Base-by-base conservation (phyloP, 2,113 vertebrate species). In the Equus przewalskii region DNA sequence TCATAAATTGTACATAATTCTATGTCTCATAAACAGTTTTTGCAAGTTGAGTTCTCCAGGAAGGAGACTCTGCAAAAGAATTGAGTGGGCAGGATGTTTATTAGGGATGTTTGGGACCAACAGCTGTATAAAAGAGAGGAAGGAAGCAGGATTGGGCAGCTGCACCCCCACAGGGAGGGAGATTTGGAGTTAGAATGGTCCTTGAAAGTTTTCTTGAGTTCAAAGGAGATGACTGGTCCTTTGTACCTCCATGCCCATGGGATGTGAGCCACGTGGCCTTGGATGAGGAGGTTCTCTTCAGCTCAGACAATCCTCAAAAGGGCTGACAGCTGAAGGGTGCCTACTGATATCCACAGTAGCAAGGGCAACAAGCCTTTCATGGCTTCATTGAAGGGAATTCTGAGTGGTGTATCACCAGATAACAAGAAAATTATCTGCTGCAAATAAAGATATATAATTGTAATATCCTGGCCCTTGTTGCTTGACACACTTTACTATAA, bases 391-490 rank as follows among this genome's bases (percentile, higher is more conserved):
- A 91, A 58, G 44, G n/a, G 30, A 75, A 81, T 51, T 22, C 26
- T 85, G 12, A 80, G 84, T 72, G 44, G 46, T 16, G 15, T 26
- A 54, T 36, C 21, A 44, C 13, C 26, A 58, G 33, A 65, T 64
- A 51, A 67, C 15, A 94, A 84, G 30, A 92, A 89, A 96, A 67
- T 92, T 67, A n/a, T 44, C 62, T 60, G 46, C 41, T 46, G 46
- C 28, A n/a, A 78, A 81, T 79, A 72, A 85, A 87, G 62, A 92
- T 49, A 33, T 24, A 15, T 12, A 49, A n/a, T 19, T 78, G 8
- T 65, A 65, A 73, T 60, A 72, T 49, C 22, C 33, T 73, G 18
- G 19, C 62, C 15, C 7, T 70, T 89, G 21, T 14, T 51, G 49
- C 33, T 69, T 76, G 56, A 44, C 41, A 81, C 11, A 58, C 78